Evolutionary conservation across 2,113 vertebrate genomes (phyloP), one percentile per base, ranked within the genome.

Genomic region (Romanogobio albipinnatus): DNA sequence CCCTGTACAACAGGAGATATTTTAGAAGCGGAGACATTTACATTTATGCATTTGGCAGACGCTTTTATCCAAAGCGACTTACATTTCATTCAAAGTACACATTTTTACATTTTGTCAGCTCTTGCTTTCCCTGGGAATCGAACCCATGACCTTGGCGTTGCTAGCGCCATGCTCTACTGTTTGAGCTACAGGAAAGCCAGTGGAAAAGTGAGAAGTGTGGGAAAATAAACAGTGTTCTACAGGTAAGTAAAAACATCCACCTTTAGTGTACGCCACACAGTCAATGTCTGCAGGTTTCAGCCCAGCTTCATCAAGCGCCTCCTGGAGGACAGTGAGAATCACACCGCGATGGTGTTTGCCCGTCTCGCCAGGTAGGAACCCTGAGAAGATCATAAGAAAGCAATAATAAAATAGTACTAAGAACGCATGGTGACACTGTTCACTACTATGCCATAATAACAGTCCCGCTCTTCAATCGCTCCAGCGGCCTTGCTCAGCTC

Each of bases 241-340:
- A 10, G 24, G 1, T 19, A 53, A 47, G 22, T 29, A 5, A 47
- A 58, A 19, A 26, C 14, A 7, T 29, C 26, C 90, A 96, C 97
- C 97, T 93, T 97, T 98, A 9, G 97, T 98, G 86, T 95, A 98
- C 0, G 97, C 97, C 80, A 98, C 93, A 87, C 96, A 97, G 76
- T 98, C 96, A 0, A 98, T 92, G 64, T 97, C 95, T 14, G 91
- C 87, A 11, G 95, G 93, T 58, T 93, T 89, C 43, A 98, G 68
- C 3, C 92, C 92, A 0, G 97, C 95, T 80, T 97, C 92, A 13
- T 93, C 91, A 36, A 98, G 89, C 0, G 97, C 97, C 90, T 97
- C 96, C 71, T 93, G 92, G 3, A 97, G 91, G 61, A 98, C 93
- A 0, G 94, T 95, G 33, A 98, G 92, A 17, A 98, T 88, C 74